Conservation (phyloP, 2,797 vertebrate species). For the Atherinosoma microstoma region DNA sequence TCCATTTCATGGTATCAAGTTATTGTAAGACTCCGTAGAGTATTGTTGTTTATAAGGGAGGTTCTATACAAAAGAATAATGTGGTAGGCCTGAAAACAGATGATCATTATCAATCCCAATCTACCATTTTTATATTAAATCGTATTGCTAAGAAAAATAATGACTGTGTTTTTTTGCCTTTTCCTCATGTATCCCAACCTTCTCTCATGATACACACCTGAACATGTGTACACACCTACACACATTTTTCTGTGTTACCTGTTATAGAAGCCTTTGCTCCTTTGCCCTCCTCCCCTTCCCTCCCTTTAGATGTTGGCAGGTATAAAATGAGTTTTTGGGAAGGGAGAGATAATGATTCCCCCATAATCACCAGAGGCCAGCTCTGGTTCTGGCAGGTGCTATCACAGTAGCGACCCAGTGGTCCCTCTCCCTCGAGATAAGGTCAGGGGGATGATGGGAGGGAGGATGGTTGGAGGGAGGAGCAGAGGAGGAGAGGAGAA, state of each 20-base stretch:
- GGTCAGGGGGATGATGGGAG: slow-evolving; percentile 80
- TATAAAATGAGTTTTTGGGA: slow-evolving; percentile 83
- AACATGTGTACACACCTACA: slow-evolving; percentile 27
- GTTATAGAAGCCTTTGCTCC: slow-evolving; percentile 64
- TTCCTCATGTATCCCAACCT: not conserved
- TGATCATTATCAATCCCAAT: slow-evolving; percentile 17
- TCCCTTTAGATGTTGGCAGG: slow-evolving; percentile 77
- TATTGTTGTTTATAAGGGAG: not conserved
- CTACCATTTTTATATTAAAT: slow-evolving; percentile 18
- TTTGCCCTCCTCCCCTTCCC: slow-evolving; percentile 51
- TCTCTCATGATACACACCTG: slow-evolving; percentile 16
- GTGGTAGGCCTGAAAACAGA: not conserved
- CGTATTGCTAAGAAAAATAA: not conserved
- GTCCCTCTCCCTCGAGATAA: slow-evolving; percentile 88
- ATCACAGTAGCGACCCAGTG: slow-evolving; percentile 85
- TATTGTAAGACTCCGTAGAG: not conserved
- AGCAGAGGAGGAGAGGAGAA: slow-evolving; percentile 56
- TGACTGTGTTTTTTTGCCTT: slow-evolving; percentile 12
- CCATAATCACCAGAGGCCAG: slow-evolving; percentile 83
- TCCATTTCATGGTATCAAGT: not conserved
- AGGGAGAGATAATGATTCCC: slow-evolving; percentile 81
- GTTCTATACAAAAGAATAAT: not conserved
- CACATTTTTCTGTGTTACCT: slow-evolving; percentile 60
- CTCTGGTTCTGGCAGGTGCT: slow-evolving; percentile 80
- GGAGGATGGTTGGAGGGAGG: slow-evolving; percentile 58